phyloP scores from a whole-genome alignment of 2,797 vertebrate genomes.

The Ceryle rudis region DNA sequence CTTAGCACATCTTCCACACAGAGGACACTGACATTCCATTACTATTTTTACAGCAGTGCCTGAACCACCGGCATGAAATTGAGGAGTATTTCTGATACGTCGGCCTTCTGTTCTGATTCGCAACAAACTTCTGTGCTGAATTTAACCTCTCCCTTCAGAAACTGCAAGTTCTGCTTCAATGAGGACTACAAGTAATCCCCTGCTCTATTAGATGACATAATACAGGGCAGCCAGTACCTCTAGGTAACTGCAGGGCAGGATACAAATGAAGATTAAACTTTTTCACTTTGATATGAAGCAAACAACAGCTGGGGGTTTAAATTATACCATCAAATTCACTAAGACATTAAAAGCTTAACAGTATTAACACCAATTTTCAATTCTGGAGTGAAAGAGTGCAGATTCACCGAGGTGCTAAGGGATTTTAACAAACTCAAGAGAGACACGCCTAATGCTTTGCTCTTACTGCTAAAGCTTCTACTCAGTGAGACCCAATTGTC shows the following conservation, averaged over 20 bases:
- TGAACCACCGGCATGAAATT: not conserved
- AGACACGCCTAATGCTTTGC: not conserved
- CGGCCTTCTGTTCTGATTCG: not conserved
- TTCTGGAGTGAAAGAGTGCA: not conserved
- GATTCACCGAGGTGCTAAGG: not conserved
- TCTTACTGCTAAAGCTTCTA: not conserved
- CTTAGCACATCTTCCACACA: not conserved
- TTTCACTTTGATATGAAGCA: not conserved
- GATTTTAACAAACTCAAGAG: not conserved
- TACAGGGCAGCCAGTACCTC: not conserved
- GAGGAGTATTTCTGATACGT: not conserved
- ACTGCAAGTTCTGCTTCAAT: not conserved
- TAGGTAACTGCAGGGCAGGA: not conserved
- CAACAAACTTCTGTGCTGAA: not conserved
- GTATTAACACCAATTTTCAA: not conserved
- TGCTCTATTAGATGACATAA: not conserved
- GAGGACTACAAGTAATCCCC: not conserved
- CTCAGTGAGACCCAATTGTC: not conserved
- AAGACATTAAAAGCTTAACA: not conserved
- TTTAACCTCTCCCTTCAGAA: not conserved
- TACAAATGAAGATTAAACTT: not conserved
- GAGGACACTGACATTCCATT: not conserved
- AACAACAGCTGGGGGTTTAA: not conserved
- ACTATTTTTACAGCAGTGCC: not conserved
- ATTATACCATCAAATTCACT: not conserved